Percentiles rank a stretch among this genome's conserved stretches.
Conservation (phyloP, 2,888 invertebrate species). For the Erynnis tages region DNA sequence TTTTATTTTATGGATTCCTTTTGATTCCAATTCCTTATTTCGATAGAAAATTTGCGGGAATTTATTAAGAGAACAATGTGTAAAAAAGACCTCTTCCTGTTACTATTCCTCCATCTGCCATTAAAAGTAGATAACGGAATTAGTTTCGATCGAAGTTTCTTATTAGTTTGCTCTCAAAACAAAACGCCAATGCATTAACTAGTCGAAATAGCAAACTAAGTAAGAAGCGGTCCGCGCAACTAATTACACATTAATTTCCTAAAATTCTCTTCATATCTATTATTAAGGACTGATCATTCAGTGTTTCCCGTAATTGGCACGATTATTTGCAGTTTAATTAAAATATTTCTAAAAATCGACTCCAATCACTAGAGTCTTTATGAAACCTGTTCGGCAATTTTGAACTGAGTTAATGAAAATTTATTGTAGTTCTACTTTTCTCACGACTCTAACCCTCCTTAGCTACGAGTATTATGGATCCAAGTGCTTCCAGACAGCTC, state of each 20-base stretch:
- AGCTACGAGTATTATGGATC: background rate
- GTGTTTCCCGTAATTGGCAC: too few species aligned
- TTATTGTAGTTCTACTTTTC: conserved; percentile 7
- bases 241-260: background rate
- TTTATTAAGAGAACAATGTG: background rate
- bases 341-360: too few species aligned
- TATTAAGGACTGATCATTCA: too few species aligned
- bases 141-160: conserved; percentile 12
- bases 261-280: too few species aligned
- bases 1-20: too few species aligned
- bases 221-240: background rate
- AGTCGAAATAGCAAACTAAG: background rate
- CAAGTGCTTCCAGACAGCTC: conserved; percentile 2
- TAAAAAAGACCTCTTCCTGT: background rate
- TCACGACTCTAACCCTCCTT: background rate
- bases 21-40: background rate
- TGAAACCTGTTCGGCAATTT: too few species aligned
- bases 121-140: conserved; percentile 13
- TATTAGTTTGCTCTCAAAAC: conserved; percentile 16
- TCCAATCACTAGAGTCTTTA: too few species aligned
- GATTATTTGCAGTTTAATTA: too few species aligned
- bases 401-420: conserved; percentile 14
- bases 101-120: background rate
- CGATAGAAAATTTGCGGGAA: too few species aligned
- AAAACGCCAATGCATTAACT: conserved; percentile 4